Conservation (phyloP, 2,888 invertebrate species). For the Acleris sparsana region DNA sequence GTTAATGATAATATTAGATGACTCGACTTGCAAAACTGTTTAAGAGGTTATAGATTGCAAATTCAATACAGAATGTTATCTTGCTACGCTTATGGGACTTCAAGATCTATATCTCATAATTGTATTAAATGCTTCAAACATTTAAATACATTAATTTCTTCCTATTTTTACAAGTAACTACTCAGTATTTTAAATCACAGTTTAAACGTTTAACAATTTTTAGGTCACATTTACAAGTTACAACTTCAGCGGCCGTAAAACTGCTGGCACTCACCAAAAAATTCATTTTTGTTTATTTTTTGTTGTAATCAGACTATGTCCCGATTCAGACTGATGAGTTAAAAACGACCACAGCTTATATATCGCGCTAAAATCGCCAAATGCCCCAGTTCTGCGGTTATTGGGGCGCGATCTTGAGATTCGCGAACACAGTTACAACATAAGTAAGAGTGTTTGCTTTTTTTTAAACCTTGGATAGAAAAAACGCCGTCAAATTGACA, state of each 20-base stretch:
- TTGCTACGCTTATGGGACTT: too few relatives aligned
- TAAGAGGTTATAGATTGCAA: too few relatives aligned
- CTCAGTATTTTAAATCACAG: too few relatives aligned
- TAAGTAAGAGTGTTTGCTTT: constrained; percentile 25
- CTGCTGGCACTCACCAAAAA: constrained; percentile 21
- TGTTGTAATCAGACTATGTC: constrained; percentile 47
- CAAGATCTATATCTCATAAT: too few relatives aligned
- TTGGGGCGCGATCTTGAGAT: constrained; percentile 52
- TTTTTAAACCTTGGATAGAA: constrained; percentile 34
- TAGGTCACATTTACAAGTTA: background rate
- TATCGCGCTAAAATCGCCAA: constrained; percentile 57
- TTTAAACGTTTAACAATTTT: too few relatives aligned
- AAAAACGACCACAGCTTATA: constrained; percentile 49
- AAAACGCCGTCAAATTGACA: constrained; percentile 25
- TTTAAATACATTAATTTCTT: too few relatives aligned
- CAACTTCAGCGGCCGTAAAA: background rate
- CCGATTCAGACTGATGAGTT: constrained; percentile 60
- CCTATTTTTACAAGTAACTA: too few relatives aligned
- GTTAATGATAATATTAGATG: too few relatives aligned
- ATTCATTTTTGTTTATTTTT: constrained; percentile 40
- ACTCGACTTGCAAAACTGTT: too few relatives aligned
- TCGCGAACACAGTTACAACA: constrained; percentile 41
- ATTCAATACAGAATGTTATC: too few relatives aligned
- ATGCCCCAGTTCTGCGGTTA: constrained; percentile 56
- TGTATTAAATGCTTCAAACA: too few relatives aligned